Evolutionary conservation across 2,797 vertebrate genomes (phyloP).

Genomic region (Sebastes matsubarae): DNA sequence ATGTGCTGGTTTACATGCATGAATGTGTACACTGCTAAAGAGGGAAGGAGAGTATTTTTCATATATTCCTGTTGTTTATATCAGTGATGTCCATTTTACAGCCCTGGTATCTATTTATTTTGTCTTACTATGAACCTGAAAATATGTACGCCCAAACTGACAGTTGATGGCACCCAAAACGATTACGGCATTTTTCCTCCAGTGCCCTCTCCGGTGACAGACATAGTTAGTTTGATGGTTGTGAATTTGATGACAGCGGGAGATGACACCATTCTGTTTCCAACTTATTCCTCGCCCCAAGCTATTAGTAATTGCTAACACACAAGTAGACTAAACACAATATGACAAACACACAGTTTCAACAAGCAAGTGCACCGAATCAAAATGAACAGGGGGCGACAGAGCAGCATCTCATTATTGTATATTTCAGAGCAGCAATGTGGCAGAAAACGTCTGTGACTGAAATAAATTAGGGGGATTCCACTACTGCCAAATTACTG

Average conservation of each 20-base stretch:
- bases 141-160: conserved; percentile 18
- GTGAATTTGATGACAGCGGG: conserved; percentile 35
- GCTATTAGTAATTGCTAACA: conserved; percentile 41
- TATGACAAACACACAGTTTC: conserved; percentile 27
- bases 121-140: conserved; percentile 11
- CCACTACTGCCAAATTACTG: conserved; percentile 19
- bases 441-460: conserved; percentile 25
- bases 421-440: neutral
- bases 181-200: neutral
- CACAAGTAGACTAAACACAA: conserved; percentile 32
- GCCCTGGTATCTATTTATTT: neutral
- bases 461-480: conserved; percentile 23
- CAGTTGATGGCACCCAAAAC: conserved; percentile 18
- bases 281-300: conserved; percentile 24
- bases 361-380: conserved; percentile 5
- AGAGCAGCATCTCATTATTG: conserved; percentile 21
- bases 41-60: neutral
- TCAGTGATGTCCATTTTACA: neutral
- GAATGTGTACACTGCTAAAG: neutral
- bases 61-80: neutral
- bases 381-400: conserved; percentile 14
- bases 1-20: no score
- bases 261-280: conserved; percentile 39
- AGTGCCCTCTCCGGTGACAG: conserved; percentile 43
- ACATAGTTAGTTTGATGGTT: conserved; percentile 44